Evolutionary conservation across 2,113 vertebrate genomes (phyloP).

Genomic region (Dipodomys merriami): DNA sequence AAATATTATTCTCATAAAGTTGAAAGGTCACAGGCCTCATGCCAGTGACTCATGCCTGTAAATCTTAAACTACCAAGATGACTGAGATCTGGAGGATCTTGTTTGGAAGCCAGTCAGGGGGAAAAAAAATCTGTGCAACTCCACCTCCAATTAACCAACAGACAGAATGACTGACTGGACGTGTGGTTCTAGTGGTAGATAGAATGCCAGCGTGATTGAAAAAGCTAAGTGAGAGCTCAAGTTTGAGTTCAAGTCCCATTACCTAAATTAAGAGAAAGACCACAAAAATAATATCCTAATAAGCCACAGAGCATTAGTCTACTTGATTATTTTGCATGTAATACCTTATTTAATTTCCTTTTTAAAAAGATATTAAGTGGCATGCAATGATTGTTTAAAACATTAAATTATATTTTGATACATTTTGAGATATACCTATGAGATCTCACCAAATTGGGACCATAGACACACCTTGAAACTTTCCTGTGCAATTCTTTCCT

Average conservation of each 20-base stretch:
- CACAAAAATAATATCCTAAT: slow-evolving; percentile 9
- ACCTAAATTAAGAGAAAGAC: neutral
- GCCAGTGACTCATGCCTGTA: too few species aligned
- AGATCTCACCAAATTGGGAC: neutral
- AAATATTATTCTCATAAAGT: slow-evolving; percentile 2
- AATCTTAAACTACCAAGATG: too few species aligned
- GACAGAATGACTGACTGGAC: too few species aligned
- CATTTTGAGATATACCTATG: neutral
- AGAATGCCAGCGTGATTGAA: too few species aligned
- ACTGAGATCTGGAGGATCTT: too few species aligned
- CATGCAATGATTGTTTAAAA: neutral
- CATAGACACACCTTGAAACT: neutral
- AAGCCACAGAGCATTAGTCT: neutral
- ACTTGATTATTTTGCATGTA: neutral
- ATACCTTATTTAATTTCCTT: slow-evolving; percentile 17
- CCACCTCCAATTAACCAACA: too few species aligned
- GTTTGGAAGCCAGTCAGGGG: too few species aligned
- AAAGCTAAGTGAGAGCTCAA: too few species aligned
- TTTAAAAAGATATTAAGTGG: neutral
- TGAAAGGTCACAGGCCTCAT: neutral
- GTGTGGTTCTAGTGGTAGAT: too few species aligned
- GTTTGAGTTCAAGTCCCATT: too few species aligned
- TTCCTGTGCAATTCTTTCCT: neutral
- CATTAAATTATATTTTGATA: neutral
- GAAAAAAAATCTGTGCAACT: too few species aligned